Evolutionary conservation across 2,113 vertebrate genomes (phyloP).

Genomic region (Morone chrysops): DNA sequence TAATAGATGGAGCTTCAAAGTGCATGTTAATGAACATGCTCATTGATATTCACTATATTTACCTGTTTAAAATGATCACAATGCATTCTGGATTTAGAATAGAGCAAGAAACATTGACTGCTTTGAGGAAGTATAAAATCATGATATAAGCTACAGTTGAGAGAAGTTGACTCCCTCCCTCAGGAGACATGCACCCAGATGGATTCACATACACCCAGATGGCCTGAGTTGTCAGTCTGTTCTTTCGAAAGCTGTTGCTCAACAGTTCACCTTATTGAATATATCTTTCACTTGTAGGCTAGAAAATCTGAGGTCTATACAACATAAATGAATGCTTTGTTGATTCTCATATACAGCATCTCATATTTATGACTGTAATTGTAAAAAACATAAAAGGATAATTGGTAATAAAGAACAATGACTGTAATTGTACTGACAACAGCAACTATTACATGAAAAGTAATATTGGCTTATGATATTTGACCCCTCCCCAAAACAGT

Average conservation of each 20-base stretch:
- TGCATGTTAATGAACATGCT: conserved; percentile 31
- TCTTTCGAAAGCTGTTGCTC: conserved; percentile 60
- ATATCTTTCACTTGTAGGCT: conserved; percentile 24
- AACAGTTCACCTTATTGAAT: conserved; percentile 45
- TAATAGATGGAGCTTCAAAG: conserved; percentile 45
- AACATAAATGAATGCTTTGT: conserved; percentile 30
- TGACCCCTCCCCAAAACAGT: neutral
- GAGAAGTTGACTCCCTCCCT: conserved; percentile 59
- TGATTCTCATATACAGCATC: neutral
- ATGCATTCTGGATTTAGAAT: conserved; percentile 21
- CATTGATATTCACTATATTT: conserved; percentile 25
- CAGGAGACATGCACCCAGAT: conserved; percentile 70
- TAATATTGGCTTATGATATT: neutral
- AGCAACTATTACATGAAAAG: neutral
- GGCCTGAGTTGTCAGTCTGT: conserved; percentile 58
- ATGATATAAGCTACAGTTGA: conserved; percentile 46
- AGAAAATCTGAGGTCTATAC: conserved; percentile 11
- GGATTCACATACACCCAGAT: conserved; percentile 68
- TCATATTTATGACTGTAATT: neutral
- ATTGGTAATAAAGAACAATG: neutral
- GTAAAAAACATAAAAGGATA: neutral
- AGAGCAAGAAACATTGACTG: conserved; percentile 1
- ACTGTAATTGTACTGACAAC: neutral
- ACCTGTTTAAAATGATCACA: conserved; percentile 27
- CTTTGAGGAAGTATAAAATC: conserved; percentile 38